Evolutionary conservation across 1,140 invertebrate species (phyloP).

Genomic region (Solenopsis invicta): DNA sequence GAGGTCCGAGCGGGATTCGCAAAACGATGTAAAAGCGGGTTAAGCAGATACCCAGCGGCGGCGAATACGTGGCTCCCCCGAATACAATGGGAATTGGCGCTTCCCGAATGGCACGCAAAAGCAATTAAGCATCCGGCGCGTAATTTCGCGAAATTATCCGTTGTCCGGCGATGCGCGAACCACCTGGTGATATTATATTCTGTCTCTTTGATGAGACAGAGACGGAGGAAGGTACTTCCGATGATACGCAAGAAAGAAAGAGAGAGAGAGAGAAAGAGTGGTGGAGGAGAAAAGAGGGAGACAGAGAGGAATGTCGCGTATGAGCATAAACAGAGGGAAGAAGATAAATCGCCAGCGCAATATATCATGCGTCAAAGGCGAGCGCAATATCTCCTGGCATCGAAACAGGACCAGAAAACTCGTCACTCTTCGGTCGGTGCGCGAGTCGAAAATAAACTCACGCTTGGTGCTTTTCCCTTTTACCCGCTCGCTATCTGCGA

Average conservation of each 20-base stretch:
- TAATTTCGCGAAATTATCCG: conserved; percentile 66
- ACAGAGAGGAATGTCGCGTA: conserved; percentile 21
- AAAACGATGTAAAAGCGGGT: conserved; percentile 55
- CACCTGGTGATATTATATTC: conserved; percentile 31
- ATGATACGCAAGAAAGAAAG: neutral
- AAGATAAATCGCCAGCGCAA: conserved; percentile 58
- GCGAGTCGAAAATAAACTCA: conserved; percentile 59
- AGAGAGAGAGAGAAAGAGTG: neutral
- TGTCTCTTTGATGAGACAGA: conserved; percentile 47
- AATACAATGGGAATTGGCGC: conserved; percentile 47
- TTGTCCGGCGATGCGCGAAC: conserved; percentile 42
- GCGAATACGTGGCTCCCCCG: conserved; percentile 15
- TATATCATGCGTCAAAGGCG: conserved; percentile 65
- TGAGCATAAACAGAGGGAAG: conserved; percentile 45
- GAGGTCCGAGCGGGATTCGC: conserved; percentile 24
- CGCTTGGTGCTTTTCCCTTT: conserved; percentile 18
- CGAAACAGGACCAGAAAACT: conserved; percentile 56
- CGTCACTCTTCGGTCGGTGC: conserved; percentile 50
- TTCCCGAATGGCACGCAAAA: conserved; percentile 58
- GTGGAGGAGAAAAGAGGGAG: neutral
- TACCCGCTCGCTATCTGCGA: conserved; percentile 11
- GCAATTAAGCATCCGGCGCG: conserved; percentile 65
- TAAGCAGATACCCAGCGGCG: conserved; percentile 53
- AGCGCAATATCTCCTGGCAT: conserved; percentile 61
- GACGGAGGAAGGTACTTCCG: conserved; percentile 8